Percentiles rank a stretch among this genome's conserved stretches.
phyloP scores from a whole-genome alignment of 2,888 invertebrate species.

The Beris chalybata region DNA sequence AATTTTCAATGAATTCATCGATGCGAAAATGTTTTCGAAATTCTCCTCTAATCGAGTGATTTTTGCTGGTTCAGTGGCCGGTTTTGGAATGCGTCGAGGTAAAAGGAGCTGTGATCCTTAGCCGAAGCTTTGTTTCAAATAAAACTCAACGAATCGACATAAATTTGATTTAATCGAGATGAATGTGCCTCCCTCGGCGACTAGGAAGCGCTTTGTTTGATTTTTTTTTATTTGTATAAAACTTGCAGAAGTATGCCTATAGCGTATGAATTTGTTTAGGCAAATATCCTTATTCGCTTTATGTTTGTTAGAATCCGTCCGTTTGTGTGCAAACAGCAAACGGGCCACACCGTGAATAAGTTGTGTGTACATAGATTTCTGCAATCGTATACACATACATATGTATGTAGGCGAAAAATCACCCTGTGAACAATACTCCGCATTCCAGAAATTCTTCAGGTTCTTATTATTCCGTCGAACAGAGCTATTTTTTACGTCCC shows the following conservation, averaged over 20 bases:
- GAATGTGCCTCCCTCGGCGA: constrained; percentile 5
- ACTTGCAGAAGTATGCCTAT: constrained; percentile 9
- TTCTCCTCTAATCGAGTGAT: constrained; percentile 4
- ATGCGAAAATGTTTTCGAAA: not conserved
- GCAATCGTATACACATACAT: constrained; percentile 5
- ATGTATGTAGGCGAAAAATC: constrained; percentile 34
- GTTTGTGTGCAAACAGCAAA: constrained; percentile 26
- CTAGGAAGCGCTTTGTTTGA: not conserved
- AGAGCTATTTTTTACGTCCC: constrained; percentile 38
- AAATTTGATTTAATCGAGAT: constrained; percentile 38
- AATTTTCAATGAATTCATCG: not conserved
- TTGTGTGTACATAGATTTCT: not conserved
- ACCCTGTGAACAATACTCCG: constrained; percentile 36
- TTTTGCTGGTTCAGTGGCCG: constrained; percentile 14
- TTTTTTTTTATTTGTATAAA: not conserved
- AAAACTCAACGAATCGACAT: constrained; percentile 38
- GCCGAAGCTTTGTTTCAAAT: constrained; percentile 25
- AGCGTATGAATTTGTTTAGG: constrained; percentile 27
- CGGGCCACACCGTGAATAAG: constrained; percentile 1
- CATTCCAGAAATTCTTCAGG: constrained; percentile 38
- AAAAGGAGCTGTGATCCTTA: constrained; percentile 9
- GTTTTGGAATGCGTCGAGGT: constrained; percentile 11
- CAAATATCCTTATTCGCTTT: constrained; percentile 15
- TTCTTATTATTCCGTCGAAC: constrained; percentile 40
- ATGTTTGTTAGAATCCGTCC: constrained; percentile 22